Evolutionary conservation across 2,797 vertebrate species (phyloP), one percentile per base, ranked within the genome.

Genomic region (Telmatherina bonti): DNA sequence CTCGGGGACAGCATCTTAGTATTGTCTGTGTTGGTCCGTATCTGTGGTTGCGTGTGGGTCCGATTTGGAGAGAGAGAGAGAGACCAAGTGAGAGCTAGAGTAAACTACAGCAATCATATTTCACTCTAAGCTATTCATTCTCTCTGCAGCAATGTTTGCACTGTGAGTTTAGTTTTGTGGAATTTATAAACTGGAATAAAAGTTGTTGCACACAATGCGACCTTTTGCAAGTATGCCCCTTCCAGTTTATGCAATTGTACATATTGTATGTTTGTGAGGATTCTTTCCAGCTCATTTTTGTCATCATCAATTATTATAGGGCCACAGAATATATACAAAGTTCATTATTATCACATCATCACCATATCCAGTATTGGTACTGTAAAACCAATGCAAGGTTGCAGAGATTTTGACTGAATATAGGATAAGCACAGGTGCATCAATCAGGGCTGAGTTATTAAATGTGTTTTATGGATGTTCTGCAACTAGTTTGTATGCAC

Each of bases 101-200:
- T 72, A 83, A 85, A 83, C 66, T 84, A 66, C 72, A 65, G 47
- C 0, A 62, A 79, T 86, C 70, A 56, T 70, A 63, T 85, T 78
- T 65, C 82, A 70, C 29, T 65, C n/a, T 61, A 49, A 61, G 60
- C 82, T 83, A 73, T 85, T 86, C 85, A 86, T 81, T 85, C 54
- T 66, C 20, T 68, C 53, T 58, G 33, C 53, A 72, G 49, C 82
- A 77, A 77, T 62, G 70, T 54, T 72, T 58, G 47, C 76, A 78
- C 66, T 67, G 35, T 53, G 30, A 62, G 66, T 80, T 78, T 74
- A 22, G 43, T 76, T 70, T 85, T 56, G 51, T 72, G 53, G 30
- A 35, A 29, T 77, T 82, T 71, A 67, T 76, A 72, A 77, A 64
- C 15, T 31, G 13, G 7, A 57, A 27, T 31, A 54, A 65, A 54